Evolutionary conservation across 2,888 invertebrate species (phyloP).

Genomic region (Orchestes rusci): DNA sequence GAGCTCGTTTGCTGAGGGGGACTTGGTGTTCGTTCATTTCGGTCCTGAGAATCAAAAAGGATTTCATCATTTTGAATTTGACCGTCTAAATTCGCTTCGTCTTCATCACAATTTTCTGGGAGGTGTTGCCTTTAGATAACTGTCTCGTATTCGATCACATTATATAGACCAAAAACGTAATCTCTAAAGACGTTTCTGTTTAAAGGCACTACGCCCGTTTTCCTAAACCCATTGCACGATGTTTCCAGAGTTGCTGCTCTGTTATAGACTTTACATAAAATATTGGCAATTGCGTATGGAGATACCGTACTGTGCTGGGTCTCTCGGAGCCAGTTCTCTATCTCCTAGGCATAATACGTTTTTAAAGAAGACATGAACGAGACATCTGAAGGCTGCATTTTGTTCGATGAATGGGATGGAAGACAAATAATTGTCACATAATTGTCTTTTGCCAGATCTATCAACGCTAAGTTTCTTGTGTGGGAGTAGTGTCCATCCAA

Average conservation of each 20-base stretch:
- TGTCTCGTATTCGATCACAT: too few species aligned
- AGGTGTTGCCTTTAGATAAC: too few species aligned
- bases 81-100: too few species aligned
- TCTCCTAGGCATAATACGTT: conserved; percentile 6
- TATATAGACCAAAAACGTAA: conserved; percentile 1
- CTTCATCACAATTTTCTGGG: too few species aligned
- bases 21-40: neutral
- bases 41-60: neutral
- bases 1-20: too few species aligned
- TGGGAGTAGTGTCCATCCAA: conserved; percentile 8
- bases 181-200: conserved; percentile 10
- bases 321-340: conserved; percentile 9
- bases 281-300: conserved; percentile 12
- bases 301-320: conserved; percentile 11
- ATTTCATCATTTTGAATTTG: neutral
- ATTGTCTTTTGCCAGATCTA: conserved; percentile 6
- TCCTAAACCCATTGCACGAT: conserved; percentile 8
- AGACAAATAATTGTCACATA: neutral
- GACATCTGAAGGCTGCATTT: conserved; percentile 10
- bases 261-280: conserved; percentile 12
- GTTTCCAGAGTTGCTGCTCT: conserved; percentile 14
- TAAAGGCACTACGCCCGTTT: conserved; percentile 10
- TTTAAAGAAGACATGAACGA: conserved; percentile 9
- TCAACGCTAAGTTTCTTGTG: conserved; percentile 1
- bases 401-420: conserved; percentile 20